phyloP scores from a whole-genome alignment of 2,888 invertebrate genomes.

The Torymus texanus region DNA sequence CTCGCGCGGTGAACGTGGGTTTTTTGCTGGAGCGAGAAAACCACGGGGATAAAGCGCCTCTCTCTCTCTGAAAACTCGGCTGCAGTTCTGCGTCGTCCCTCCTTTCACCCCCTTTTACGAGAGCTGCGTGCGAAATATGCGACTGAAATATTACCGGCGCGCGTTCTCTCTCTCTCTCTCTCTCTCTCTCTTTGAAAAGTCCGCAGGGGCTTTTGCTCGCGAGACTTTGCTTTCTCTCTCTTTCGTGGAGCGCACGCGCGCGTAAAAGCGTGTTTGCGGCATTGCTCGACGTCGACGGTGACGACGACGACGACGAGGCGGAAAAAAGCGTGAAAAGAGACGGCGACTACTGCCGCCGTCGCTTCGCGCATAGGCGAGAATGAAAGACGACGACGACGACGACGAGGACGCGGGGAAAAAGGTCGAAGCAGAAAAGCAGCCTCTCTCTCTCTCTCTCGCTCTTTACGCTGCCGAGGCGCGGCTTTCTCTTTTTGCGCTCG shows the following conservation, averaged over 20 bases:
- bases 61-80: slow-evolving; percentile 36
- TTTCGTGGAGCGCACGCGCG: neutral
- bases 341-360: neutral
- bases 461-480: neutral
- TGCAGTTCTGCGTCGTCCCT: neutral
- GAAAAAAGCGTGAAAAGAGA: slow-evolving; percentile 48
- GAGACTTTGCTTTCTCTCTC: neutral
- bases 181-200: neutral
- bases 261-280: slow-evolving; percentile 49
- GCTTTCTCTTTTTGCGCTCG: slow-evolving; percentile 31
- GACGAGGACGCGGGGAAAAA: slow-evolving; percentile 44
- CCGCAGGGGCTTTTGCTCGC: slow-evolving; percentile 28
- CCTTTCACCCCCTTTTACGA: slow-evolving; percentile 5
- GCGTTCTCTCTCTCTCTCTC: slow-evolving; percentile 15
- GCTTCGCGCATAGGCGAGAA: slow-evolving; percentile 7
- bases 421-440: slow-evolving; percentile 21
- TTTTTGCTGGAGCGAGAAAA: slow-evolving; percentile 49
- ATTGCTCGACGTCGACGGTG: neutral
- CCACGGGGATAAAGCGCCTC: slow-evolving; percentile 22
- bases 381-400: slow-evolving; percentile 45
- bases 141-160: slow-evolving; percentile 54
- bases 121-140: slow-evolving; percentile 37
- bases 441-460: slow-evolving; percentile 1
- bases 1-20: slow-evolving; percentile 16
- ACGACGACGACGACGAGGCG: neutral